Evolutionary conservation across 92 coral and sea anemone species (phyloP).

Genomic region (Porites cylindrica): DNA sequence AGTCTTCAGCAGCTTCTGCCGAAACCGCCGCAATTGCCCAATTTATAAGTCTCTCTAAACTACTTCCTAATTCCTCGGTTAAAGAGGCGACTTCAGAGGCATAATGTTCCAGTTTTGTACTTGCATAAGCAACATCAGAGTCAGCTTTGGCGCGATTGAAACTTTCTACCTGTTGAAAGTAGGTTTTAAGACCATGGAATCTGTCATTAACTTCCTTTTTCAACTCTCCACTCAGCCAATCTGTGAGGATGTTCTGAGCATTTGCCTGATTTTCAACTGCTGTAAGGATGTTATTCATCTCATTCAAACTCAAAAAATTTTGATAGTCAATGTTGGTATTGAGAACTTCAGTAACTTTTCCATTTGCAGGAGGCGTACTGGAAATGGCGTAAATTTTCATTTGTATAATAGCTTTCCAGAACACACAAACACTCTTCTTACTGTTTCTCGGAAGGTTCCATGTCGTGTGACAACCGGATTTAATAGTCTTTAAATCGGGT

Average conservation of each 20-base stretch:
- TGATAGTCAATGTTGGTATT: slow-evolving; percentile 55
- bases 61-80: slow-evolving; percentile 11
- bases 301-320: slow-evolving; percentile 23
- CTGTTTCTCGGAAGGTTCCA: slow-evolving; percentile 18
- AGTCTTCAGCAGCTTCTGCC: slow-evolving; percentile 43
- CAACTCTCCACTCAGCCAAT: slow-evolving; percentile 44
- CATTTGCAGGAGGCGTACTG: neutral
- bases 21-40: slow-evolving; percentile 39
- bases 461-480: slow-evolving; percentile 38
- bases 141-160: slow-evolving; percentile 44
- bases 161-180: slow-evolving; percentile 36
- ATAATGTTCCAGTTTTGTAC: slow-evolving; percentile 11
- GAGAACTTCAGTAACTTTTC: slow-evolving; percentile 26
- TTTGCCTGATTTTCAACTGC: slow-evolving; percentile 30
- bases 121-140: slow-evolving; percentile 38
- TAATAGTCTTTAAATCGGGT: slow-evolving; percentile 34
- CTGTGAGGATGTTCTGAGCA: slow-evolving; percentile 3
- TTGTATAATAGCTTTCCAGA: slow-evolving; percentile 51
- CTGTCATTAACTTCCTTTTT: slow-evolving; percentile 21
- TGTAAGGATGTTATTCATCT: slow-evolving; percentile 41
- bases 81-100: neutral
- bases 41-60: slow-evolving; percentile 2
- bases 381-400: neutral
- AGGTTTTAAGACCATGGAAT: slow-evolving; percentile 47
- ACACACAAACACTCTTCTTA: slow-evolving; percentile 39